These are phyloP conservation scores for Climacteris rufus DNA, from an alignment of 2,113 vertebrate genomes.

Conservation along the genomic window DNA sequence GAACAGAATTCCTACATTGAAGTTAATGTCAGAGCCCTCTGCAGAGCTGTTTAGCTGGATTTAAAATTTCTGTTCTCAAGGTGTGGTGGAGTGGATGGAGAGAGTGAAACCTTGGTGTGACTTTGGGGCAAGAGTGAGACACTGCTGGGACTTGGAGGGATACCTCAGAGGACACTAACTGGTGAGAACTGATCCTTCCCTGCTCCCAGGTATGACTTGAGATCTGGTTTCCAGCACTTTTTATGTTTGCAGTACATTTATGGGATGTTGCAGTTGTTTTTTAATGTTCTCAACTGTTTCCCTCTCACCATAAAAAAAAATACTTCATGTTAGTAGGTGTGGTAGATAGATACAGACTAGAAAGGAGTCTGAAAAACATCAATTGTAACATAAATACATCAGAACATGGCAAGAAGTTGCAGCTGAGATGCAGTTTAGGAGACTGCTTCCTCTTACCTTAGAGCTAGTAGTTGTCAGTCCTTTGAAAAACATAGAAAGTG, in stretches of 20 bases:
- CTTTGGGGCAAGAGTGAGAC: neutral
- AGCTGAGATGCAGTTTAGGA: neutral
- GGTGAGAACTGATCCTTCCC: neutral
- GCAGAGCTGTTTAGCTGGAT: neutral
- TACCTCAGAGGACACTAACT: neutral
- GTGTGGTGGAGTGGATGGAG: neutral
- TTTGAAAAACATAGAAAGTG: neutral
- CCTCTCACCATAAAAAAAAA: neutral
- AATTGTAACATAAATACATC: neutral
- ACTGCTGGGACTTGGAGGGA: neutral
- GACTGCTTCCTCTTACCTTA: neutral
- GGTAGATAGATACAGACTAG: neutral
- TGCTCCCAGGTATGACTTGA: neutral
- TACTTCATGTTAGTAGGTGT: neutral
- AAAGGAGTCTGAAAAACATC: neutral
- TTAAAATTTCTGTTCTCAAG: neutral
- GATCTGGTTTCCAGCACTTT: neutral
- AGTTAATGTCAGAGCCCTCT: neutral
- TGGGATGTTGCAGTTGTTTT: neutral
- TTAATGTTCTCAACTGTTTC: neutral
- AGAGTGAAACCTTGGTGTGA: neutral
- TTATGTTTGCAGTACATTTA: neutral
- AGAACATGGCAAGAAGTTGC: neutral
- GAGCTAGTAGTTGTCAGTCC: neutral
- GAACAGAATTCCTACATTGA: neutral